Base-by-base conservation (phyloP, 2,113 vertebrate species). In the Perca schrenkii region DNA sequence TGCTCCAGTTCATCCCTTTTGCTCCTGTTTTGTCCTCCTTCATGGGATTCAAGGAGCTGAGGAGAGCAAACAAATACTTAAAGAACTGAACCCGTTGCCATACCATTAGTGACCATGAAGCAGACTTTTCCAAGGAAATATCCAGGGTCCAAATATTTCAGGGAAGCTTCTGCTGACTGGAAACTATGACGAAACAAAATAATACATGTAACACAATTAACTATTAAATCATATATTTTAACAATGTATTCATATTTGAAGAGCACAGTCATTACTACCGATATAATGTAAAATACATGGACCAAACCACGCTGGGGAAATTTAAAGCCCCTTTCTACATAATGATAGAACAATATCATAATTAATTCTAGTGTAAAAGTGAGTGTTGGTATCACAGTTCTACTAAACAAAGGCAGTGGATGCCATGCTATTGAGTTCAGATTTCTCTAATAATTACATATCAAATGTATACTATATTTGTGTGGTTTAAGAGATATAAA, bases 111-210 rank as follows among this genome's bases (percentile, higher is more conserved):
- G 53, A 94, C 95, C 88, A 96, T 72, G 83, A 96, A 95, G 86
- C 94, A 95, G 66, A 95, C 93, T 89, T 96, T 96, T 68, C 95
- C 95, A 21, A 95, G 91, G 76, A 95, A 96, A 87, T 93, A 96
- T 58, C 90, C 90, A 13, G 90, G 82, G 19, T 93, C 94, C 83
- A 96, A 75, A 87, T 93, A 86, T 78, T 89, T 92, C 36, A 95
- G 67, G 14, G 93, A 95, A 40, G 75, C 82, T 85, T 95, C 90
- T 70, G 90, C 86, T 69, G 91, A 94, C 58, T 91, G 87, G 31
- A 95, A 82, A 91, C 95, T 96, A 60, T 13, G 11, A 65, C 5
- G 64, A 86, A 77, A 64, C 34, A 57, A 64, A 62, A 69, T 8
- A 68, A 62, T 65, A 34, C 22, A 70, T 34, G 25, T 43, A 13